phyloP scores from a whole-genome alignment of 2,797 vertebrate genomes.

The Pantherophis alleghaniensis region DNA sequence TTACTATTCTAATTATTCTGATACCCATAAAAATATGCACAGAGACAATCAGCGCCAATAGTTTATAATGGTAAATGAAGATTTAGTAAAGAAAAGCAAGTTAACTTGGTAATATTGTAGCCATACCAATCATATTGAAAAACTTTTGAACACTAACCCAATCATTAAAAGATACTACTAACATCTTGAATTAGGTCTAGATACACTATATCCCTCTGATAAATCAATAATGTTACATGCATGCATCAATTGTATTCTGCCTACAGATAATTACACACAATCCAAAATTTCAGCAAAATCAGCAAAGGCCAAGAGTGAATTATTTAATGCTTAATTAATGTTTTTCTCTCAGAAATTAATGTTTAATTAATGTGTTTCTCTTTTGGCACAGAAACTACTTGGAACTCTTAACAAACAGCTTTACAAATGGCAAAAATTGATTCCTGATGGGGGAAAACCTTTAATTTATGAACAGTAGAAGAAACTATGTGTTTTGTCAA shows the following conservation, averaged over 20 bases:
- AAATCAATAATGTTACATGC: not conserved
- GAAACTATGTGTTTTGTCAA: not conserved
- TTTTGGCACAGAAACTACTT: not conserved
- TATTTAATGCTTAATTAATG: not conserved
- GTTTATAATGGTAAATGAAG: not conserved
- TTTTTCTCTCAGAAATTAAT: not conserved
- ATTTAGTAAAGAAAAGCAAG: not conserved
- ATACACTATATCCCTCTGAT: not conserved
- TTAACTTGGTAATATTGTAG: not conserved
- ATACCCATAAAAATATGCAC: not conserved
- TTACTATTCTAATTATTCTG: not conserved
- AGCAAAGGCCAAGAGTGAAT: not conserved
- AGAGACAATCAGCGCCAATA: not conserved
- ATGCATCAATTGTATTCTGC: not conserved
- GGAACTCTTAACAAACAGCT: not conserved
- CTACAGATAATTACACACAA: no score
- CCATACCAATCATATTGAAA: not conserved
- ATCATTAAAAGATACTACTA: not conserved
- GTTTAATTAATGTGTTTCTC: not conserved
- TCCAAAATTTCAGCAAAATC: not conserved
- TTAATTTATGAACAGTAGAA: not conserved
- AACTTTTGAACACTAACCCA: not conserved
- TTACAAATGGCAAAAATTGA: not conserved
- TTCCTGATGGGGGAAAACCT: not conserved
- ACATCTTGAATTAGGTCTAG: not conserved